Percentiles rank a stretch among this genome's conserved stretches.
Conservation (phyloP, 1,140 invertebrate genomes). For the Wiebesia pumilae region DNA sequence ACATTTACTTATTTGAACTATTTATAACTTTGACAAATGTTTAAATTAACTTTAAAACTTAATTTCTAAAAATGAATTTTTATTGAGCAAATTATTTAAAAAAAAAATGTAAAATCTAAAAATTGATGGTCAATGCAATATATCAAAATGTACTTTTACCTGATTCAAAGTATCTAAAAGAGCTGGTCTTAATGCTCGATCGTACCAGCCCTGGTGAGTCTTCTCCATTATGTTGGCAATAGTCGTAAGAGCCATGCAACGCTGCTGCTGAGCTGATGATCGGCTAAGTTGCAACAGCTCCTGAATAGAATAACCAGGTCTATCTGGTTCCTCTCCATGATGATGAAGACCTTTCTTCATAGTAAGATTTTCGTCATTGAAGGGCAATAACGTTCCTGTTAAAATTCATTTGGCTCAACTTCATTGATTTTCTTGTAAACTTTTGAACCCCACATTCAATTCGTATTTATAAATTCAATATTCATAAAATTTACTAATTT, state of each 20-base stretch:
- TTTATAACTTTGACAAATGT: too few relatives aligned
- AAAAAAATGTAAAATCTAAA: too few relatives aligned
- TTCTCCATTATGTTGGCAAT: slow-evolving; percentile 87
- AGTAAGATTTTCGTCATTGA: slow-evolving; percentile 78
- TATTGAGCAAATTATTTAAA: too few relatives aligned
- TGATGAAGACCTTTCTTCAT: slow-evolving; percentile 86
- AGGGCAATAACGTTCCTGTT: slow-evolving; percentile 82
- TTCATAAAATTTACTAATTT: too few relatives aligned
- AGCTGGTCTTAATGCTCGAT: slow-evolving; percentile 77
- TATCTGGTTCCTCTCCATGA: slow-evolving; percentile 92
- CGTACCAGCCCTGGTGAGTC: slow-evolving; percentile 83
- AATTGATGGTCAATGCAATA: neutral
- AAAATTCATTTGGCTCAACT: slow-evolving; percentile 54
- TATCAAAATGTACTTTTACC: neutral
- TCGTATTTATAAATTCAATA: too few relatives aligned
- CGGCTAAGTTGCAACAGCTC: slow-evolving; percentile 87
- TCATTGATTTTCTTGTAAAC: neutral
- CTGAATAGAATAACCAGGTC: slow-evolving; percentile 91
- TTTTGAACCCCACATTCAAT: too few relatives aligned
- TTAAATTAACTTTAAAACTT: too few relatives aligned
- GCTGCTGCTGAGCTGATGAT: slow-evolving; percentile 84
- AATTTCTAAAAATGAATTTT: too few relatives aligned
- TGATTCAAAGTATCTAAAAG: slow-evolving; percentile 75
- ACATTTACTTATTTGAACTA: too few relatives aligned
- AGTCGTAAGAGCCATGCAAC: slow-evolving; percentile 84